Percentiles rank a stretch among this genome's conserved stretches.
These are phyloP conservation scores for Teleiodes luculella DNA, from an alignment of 2,888 invertebrate species.

Conservation along the genomic window DNA sequence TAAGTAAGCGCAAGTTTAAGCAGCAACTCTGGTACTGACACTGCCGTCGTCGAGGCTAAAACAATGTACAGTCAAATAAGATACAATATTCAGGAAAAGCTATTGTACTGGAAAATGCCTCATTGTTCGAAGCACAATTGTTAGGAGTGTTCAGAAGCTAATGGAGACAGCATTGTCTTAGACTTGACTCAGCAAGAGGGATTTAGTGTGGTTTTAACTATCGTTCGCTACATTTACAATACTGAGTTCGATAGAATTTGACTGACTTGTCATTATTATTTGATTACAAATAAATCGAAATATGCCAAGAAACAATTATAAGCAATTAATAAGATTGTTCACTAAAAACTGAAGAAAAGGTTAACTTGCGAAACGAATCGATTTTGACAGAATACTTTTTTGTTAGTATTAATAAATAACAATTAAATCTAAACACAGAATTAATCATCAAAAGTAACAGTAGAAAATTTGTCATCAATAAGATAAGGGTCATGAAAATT, in stretches of 20 bases:
- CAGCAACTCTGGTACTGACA: conserved; percentile 24
- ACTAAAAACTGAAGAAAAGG: too few species aligned
- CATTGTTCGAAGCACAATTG: conserved; percentile 64
- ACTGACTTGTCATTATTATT: too few species aligned
- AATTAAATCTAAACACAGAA: too few species aligned
- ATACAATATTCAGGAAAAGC: conserved; percentile 70
- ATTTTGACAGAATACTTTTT: too few species aligned
- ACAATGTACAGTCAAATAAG: conserved; percentile 58
- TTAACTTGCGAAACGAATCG: too few species aligned
- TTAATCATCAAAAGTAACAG: too few species aligned
- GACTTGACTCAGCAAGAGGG: conserved; percentile 42
- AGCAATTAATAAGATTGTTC: too few species aligned
- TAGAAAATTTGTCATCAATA: too few species aligned
- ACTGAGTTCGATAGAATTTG: neutral
- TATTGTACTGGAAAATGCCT: conserved; percentile 67
- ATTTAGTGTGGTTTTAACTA: conserved; percentile 36
- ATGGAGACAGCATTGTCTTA: conserved; percentile 71
- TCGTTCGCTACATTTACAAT: conserved; percentile 28
- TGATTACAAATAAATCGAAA: too few species aligned
- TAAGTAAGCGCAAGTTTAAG: conserved; percentile 49
- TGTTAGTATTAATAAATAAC: too few species aligned
- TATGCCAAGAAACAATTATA: too few species aligned
- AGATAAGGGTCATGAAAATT: too few species aligned
- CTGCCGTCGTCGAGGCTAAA: conserved; percentile 52
- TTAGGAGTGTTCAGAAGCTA: conserved; percentile 59